Evolutionary conservation across 2,797 vertebrate genomes (phyloP).

Genomic region (Tamandua tetradactyla): DNA sequence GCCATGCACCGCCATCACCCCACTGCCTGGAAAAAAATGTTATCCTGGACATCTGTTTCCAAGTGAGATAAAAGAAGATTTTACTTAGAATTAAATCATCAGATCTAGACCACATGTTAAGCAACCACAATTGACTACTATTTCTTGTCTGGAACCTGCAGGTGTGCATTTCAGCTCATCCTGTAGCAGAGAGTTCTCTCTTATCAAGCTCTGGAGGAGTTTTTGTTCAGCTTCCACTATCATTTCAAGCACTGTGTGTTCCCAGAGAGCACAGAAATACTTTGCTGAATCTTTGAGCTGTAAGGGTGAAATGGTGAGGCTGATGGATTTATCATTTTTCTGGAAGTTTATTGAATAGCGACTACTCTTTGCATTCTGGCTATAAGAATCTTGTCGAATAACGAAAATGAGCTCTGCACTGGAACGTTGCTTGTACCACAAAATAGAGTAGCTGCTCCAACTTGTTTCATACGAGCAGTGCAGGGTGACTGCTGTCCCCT

Average conservation of each 20-base stretch:
- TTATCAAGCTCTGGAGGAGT: background rate
- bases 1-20: too few species aligned
- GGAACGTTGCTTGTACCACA: conserved; percentile 59
- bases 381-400: background rate
- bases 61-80: background rate
- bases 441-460: accelerated
- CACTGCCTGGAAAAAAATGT: too few species aligned
- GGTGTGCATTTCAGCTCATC: background rate
- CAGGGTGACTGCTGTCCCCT: background rate
- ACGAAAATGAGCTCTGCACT: conserved; percentile 19
- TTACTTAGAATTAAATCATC: background rate
- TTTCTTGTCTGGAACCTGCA: background rate
- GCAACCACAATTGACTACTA: background rate
- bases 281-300: background rate
- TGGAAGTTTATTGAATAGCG: background rate
- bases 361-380: background rate
- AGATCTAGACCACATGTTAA: background rate
- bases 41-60: background rate
- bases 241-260: conserved; percentile 26
- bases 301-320: conserved; percentile 31
- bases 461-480: conserved; percentile 43
- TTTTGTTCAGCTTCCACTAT: conserved; percentile 48
- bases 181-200: accelerated
- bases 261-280: conserved; percentile 11
- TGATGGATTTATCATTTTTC: background rate